Conservation (phyloP, 2,888 invertebrate genomes). For the Caenorhabditis sp. region DNA sequence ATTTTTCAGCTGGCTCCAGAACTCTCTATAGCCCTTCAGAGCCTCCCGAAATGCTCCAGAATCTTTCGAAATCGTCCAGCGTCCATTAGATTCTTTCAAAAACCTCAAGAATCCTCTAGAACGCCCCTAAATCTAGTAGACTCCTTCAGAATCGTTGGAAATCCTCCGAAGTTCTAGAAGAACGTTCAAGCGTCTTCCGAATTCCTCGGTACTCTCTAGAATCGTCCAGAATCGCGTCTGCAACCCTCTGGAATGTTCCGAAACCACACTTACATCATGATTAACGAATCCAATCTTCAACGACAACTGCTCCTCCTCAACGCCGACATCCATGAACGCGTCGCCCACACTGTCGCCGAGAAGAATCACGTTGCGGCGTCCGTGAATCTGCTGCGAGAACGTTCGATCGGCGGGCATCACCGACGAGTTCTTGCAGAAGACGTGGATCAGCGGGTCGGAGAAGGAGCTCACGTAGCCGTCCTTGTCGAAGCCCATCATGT, state of each 20-base stretch:
- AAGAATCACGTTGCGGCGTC: constrained; percentile 89
- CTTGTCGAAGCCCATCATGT: constrained; percentile 80
- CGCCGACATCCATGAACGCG: constrained; percentile 93
- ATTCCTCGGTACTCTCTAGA: too few species aligned
- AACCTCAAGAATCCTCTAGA: too few species aligned
- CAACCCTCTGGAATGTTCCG: background rate
- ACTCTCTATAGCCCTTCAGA: too few species aligned
- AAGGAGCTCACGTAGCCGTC: constrained; percentile 85
- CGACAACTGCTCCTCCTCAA: constrained; percentile 86
- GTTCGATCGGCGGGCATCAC: constrained; percentile 85
- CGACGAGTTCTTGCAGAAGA: constrained; percentile 94
- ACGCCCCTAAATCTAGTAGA: too few species aligned
- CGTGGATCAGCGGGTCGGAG: constrained; percentile 91
- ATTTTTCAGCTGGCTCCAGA: too few species aligned
- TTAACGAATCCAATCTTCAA: constrained; percentile 95
- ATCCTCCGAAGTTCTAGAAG: too few species aligned
- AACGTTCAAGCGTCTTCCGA: too few species aligned
- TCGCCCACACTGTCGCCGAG: constrained; percentile 96
- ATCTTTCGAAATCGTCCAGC: too few species aligned
- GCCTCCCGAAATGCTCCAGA: too few species aligned
- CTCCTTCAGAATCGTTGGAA: too few species aligned
- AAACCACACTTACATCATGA: constrained; percentile 58
- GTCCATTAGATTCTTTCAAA: too few species aligned
- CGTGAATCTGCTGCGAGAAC: constrained; percentile 60
- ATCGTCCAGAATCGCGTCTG: too few species aligned